A percentile compares a stretch with the other conserved stretches of the same genome.
Evolutionary conservation across 2,113 vertebrate species (phyloP).

Genomic region (Saccopteryx bilineata): DNA sequence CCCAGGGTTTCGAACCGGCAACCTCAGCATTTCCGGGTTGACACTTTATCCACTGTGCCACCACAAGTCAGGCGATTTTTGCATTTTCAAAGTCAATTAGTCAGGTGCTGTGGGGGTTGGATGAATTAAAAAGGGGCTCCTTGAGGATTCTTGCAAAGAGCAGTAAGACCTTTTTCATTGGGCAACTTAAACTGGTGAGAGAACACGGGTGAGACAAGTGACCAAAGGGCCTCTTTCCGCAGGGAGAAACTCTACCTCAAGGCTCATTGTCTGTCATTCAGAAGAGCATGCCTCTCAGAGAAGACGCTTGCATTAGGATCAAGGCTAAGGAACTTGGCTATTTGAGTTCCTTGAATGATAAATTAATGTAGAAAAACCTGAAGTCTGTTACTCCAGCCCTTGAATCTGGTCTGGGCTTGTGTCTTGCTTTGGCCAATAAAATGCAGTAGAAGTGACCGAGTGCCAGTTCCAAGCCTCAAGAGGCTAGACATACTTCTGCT

Average conservation of each 20-base stretch:
- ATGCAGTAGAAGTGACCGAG: neutral
- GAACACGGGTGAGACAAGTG: neutral
- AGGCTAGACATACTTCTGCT: neutral
- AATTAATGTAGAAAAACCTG: neutral
- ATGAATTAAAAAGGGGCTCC: neutral
- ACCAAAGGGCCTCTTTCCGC: neutral
- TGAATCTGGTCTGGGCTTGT: neutral
- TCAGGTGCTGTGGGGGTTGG: neutral
- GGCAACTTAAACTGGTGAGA: neutral
- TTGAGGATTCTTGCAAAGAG: neutral
- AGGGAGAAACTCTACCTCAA: neutral
- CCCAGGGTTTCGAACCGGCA: no score
- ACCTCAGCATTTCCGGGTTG: no score
- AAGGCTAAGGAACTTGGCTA: neutral
- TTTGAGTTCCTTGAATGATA: neutral
- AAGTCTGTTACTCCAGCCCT: neutral
- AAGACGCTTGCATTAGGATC: neutral
- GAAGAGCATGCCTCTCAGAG: neutral
- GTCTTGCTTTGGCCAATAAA: neutral
- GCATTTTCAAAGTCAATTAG: neutral
- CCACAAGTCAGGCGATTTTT: no score
- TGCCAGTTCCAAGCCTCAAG: neutral
- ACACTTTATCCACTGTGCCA: no score
- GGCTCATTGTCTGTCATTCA: neutral
- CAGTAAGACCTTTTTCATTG: neutral